phyloP scores from a whole-genome alignment of 1,140 invertebrate species.

The Caenorhabditis inopinata region DNA sequence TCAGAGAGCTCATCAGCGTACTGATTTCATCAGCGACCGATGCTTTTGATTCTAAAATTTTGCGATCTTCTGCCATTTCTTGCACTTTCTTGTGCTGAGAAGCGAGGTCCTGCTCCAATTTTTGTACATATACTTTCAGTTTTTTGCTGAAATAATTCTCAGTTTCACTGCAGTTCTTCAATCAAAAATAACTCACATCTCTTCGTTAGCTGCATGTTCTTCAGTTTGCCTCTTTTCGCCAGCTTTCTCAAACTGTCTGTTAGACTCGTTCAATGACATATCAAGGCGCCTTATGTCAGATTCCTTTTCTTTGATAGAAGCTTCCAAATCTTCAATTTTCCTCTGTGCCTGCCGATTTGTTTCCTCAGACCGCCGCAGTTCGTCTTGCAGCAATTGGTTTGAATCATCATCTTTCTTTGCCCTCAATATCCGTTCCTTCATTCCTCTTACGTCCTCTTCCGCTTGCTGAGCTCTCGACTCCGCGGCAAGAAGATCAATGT shows the following conservation, averaged over 20 bases:
- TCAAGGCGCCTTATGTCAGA: background rate
- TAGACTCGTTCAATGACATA: background rate
- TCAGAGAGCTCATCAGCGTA: conserved; percentile 18
- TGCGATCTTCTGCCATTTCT: background rate
- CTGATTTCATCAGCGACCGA: conserved; percentile 38
- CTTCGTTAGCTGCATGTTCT: background rate
- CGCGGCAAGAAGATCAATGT: conserved; percentile 25
- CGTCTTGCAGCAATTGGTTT: conserved; percentile 26
- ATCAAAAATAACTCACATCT: conserved; percentile 25
- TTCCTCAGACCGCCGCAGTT: conserved; percentile 27
- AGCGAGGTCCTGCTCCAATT: background rate
- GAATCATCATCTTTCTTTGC: conserved; percentile 32
- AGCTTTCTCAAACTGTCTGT: background rate
- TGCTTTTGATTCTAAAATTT: background rate
- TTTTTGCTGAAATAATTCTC: background rate
- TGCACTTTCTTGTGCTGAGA: background rate
- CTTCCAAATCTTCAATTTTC: conserved; percentile 10
- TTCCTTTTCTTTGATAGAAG: background rate
- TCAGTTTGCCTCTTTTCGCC: background rate
- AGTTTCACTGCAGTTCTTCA: no score
- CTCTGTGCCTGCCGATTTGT: conserved; percentile 22
- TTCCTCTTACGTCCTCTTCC: conserved; percentile 21
- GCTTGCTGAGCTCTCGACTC: conserved; percentile 37
- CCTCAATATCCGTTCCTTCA: background rate
- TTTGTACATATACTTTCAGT: conserved; percentile 6